These are phyloP conservation scores for Micromesistius poutassou DNA, from an alignment of 2,797 vertebrate species.

Conservation along the genomic window DNA sequence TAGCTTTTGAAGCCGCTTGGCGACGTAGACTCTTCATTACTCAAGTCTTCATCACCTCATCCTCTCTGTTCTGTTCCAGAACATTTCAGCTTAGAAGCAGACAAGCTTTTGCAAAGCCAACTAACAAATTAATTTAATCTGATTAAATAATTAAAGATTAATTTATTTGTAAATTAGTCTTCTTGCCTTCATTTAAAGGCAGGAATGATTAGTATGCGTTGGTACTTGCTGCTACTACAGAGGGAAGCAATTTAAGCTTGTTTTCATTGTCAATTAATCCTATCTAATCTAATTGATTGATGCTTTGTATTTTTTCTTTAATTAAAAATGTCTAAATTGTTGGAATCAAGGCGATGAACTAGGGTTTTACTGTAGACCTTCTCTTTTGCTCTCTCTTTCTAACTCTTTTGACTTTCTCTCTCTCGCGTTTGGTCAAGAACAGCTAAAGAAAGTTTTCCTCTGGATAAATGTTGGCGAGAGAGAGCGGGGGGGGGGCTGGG, in stretches of 20 bases:
- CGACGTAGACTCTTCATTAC: constrained; percentile 1
- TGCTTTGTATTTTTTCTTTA: neutral
- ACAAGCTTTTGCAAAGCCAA: neutral
- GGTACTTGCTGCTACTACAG: neutral
- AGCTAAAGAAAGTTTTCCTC: too few relatives aligned
- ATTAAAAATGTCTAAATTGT: neutral
- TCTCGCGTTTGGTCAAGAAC: too few relatives aligned
- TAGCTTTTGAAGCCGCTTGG: neutral
- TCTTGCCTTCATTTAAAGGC: neutral
- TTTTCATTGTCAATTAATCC: neutral
- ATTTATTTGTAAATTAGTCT: neutral
- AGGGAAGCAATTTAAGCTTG: neutral
- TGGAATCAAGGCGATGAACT: neutral
- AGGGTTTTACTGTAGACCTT: neutral
- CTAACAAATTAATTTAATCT: neutral
- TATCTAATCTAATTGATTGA: neutral
- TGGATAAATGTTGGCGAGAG: too few relatives aligned
- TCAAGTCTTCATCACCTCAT: constrained; percentile 8
- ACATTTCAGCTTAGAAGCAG: neutral
- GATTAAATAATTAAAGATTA: constrained; percentile 1
- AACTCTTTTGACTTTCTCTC: neutral
- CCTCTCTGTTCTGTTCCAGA: neutral
- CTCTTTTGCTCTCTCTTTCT: neutral
- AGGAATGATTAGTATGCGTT: neutral
- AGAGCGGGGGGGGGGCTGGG: too few relatives aligned